Percentiles rank a stretch among this genome's conserved stretches.
phyloP scores from a whole-genome alignment of 2,797 vertebrate species.

The Dermochelys coriacea region DNA sequence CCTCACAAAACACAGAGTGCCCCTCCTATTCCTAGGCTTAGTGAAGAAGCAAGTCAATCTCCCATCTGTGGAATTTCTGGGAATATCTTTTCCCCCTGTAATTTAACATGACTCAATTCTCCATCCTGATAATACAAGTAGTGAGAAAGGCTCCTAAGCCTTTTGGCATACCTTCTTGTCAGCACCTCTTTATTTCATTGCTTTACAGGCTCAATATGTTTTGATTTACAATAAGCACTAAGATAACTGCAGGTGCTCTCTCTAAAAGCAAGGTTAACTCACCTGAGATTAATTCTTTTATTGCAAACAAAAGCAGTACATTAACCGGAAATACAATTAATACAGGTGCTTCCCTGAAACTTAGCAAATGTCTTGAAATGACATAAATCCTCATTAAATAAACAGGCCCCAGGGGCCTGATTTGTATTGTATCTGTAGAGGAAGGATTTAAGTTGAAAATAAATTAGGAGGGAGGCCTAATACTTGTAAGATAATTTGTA shows the following conservation, averaged over 20 bases:
- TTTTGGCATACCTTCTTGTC: conserved; percentile 84
- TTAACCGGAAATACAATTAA: conserved; percentile 86
- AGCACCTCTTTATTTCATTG: conserved; percentile 85
- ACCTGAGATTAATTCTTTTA: conserved; percentile 86
- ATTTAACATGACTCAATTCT: conserved; percentile 84
- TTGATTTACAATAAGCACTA: conserved; percentile 84
- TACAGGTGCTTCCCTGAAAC: conserved; percentile 84
- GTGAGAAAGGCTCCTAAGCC: conserved; percentile 86
- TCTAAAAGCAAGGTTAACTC: conserved; percentile 87
- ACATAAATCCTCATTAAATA: conserved; percentile 71
- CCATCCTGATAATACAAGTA: conserved; percentile 79
- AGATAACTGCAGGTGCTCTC: conserved; percentile 87
- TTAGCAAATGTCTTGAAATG: conserved; percentile 78
- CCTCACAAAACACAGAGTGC: conserved; percentile 49
- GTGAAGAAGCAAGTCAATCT: conserved; percentile 77
- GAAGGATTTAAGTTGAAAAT: conserved; percentile 76
- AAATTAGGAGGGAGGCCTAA: conserved; percentile 61
- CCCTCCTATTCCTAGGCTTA: conserved; percentile 74
- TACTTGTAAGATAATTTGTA: conserved; percentile 59
- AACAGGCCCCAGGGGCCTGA: conserved; percentile 73
- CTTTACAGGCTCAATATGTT: conserved; percentile 87
- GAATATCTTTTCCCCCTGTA: conserved; percentile 82
- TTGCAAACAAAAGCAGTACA: conserved; percentile 82
- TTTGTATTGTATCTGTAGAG: conserved; percentile 73
- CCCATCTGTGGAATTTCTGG: conserved; percentile 83